Evolutionary conservation across 2,113 vertebrate genomes (phyloP).

Genomic region (Pachyramphus minor): DNA sequence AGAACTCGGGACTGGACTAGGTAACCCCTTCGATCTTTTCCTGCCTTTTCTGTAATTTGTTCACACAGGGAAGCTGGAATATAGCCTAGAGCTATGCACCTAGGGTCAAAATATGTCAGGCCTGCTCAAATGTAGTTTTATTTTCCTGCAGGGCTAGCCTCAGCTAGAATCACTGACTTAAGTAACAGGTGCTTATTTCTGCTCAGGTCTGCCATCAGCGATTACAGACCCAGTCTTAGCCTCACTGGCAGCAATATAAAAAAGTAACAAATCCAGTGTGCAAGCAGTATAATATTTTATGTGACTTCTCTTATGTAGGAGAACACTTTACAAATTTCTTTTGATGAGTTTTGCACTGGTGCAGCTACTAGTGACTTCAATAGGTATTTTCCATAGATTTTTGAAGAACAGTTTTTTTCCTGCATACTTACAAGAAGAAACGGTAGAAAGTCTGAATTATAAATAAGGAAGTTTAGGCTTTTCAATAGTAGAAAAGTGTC

Average conservation of each 20-base stretch:
- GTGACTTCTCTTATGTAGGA: neutral
- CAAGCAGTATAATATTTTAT: neutral
- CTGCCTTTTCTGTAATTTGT: neutral
- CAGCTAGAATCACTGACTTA: neutral
- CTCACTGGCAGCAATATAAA: neutral
- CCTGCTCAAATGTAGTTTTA: neutral
- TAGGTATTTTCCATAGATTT: accelerated
- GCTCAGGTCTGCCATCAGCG: neutral
- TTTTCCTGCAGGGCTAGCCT: neutral
- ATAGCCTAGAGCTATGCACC: neutral
- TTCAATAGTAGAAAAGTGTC: neutral
- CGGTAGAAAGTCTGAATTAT: neutral
- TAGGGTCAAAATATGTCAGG: neutral
- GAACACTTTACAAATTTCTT: neutral
- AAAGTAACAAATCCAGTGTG: neutral
- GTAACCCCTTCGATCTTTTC: neutral
- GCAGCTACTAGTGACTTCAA: neutral
- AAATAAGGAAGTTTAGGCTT: neutral
- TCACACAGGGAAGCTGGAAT: neutral
- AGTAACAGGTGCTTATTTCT: neutral
- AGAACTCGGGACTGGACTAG: neutral
- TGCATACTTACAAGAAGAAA: neutral
- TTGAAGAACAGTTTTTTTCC: neutral
- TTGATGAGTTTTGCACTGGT: neutral
- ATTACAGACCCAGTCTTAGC: neutral